These are phyloP conservation scores for Hylia prasina DNA, from an alignment of 2,113 vertebrate genomes.

Conservation along the genomic window DNA sequence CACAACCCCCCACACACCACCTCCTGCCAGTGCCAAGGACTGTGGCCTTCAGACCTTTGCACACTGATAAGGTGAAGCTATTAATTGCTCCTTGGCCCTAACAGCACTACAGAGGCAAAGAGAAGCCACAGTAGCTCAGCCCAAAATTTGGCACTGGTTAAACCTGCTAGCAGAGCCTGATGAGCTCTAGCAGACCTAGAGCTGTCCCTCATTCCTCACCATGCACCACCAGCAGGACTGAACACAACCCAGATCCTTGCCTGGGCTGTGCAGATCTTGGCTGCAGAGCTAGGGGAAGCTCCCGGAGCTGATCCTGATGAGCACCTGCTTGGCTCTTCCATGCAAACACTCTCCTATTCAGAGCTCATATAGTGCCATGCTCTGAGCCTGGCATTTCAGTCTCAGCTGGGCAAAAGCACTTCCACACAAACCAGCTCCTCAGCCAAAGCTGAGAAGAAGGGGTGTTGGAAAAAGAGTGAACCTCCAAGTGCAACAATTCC, in stretches of 20 bases:
- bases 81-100: background rate
- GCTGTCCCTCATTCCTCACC: background rate
- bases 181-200: background rate
- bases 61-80: background rate
- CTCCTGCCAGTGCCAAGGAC: background rate
- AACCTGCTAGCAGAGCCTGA: background rate
- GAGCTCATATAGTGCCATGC: background rate
- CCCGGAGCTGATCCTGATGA: background rate
- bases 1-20: fast-evolving
- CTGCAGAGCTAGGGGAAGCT: background rate
- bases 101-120: background rate
- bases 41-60: background rate
- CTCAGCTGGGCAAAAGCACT: background rate
- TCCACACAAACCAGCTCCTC: background rate
- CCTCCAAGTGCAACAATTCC: background rate
- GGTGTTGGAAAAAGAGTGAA: background rate
- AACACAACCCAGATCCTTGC: background rate
- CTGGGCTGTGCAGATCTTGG: background rate
- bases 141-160: background rate
- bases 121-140: background rate
- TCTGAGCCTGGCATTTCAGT: background rate
- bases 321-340: background rate
- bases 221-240: background rate
- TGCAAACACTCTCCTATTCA: background rate
- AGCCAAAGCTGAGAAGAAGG: background rate